phyloP scores from a whole-genome alignment of 2,888 invertebrate species.

The Auanema freiburgensis region DNA sequence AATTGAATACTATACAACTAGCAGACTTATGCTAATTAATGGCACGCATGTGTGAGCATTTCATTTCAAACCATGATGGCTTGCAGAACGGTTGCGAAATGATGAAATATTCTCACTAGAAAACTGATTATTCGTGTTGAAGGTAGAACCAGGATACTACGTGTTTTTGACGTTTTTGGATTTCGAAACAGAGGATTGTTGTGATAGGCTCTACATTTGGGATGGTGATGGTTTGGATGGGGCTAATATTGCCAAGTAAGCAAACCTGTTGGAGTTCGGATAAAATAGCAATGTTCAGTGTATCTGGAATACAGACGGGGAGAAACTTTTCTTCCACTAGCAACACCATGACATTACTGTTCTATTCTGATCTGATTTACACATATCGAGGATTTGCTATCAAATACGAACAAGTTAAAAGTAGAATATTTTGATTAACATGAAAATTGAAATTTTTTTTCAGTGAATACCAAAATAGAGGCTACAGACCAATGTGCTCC shows the following conservation, averaged over 20 bases:
- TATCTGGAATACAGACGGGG: conserved; percentile 15
- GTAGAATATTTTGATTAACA: conserved; percentile 9
- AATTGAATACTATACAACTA: no score
- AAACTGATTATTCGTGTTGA: conserved; percentile 2
- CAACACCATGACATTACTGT: conserved; percentile 22
- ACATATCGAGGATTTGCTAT: conserved; percentile 36
- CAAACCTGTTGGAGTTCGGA: neutral
- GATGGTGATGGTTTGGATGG: conserved; percentile 6
- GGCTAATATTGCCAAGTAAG: neutral
- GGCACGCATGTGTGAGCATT: no score
- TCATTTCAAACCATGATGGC: no score
- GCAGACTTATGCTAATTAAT: no score
- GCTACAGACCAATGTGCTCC: conserved; percentile 24
- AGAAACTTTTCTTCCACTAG: conserved; percentile 7
- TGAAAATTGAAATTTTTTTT: conserved; percentile 1
- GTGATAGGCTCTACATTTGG: conserved; percentile 25
- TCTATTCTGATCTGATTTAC: conserved; percentile 30
- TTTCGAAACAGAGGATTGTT: conserved; percentile 33
- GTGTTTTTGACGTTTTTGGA: conserved; percentile 35
- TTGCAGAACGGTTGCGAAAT: no score
- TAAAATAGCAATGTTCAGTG: conserved; percentile 6
- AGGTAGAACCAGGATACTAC: conserved; percentile 31
- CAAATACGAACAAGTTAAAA: conserved; percentile 24
- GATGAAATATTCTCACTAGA: no score
- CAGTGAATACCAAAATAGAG: conserved; percentile 14